Percentiles rank a stretch among this genome's conserved stretches.
Conservation (phyloP, 2,888 invertebrate genomes). For the Andrena chrysosceles region DNA sequence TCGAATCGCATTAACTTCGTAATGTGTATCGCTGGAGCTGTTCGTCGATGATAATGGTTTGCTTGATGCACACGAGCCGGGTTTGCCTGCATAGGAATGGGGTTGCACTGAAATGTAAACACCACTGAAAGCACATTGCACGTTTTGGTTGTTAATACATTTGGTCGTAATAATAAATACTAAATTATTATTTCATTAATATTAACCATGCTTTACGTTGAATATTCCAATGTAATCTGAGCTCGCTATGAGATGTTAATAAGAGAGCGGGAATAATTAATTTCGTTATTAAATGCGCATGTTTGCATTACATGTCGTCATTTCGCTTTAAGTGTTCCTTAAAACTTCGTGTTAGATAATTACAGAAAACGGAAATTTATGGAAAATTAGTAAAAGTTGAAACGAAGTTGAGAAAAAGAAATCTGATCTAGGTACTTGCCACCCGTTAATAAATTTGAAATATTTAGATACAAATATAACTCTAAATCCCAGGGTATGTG, state of each 20-base stretch:
- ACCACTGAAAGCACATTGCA: neutral
- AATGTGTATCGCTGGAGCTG: constrained; percentile 18
- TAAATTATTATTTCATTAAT: neutral
- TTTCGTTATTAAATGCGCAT: too few relatives aligned
- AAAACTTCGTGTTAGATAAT: too few relatives aligned
- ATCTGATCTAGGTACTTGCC: too few relatives aligned
- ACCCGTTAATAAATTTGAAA: too few relatives aligned
- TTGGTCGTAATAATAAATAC: neutral
- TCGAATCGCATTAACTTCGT: constrained; percentile 27
- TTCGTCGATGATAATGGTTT: constrained; percentile 23
- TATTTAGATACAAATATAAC: too few relatives aligned
- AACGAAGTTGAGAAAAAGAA: too few relatives aligned
- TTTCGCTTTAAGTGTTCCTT: too few relatives aligned
- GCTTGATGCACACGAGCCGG: neutral
- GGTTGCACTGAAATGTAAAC: constrained; percentile 14
- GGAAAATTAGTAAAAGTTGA: too few relatives aligned
- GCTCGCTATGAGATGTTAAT: neutral
- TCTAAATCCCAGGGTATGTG: too few relatives aligned
- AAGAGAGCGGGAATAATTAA: neutral
- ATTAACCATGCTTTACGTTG: neutral
- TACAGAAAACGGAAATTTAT: too few relatives aligned
- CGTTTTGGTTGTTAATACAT: neutral
- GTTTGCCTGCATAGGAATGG: constrained; percentile 1
- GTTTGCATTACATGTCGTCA: too few relatives aligned
- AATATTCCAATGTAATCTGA: neutral